phyloP scores from a whole-genome alignment of 2,797 vertebrate genomes.

The Hirundo rustica region DNA sequence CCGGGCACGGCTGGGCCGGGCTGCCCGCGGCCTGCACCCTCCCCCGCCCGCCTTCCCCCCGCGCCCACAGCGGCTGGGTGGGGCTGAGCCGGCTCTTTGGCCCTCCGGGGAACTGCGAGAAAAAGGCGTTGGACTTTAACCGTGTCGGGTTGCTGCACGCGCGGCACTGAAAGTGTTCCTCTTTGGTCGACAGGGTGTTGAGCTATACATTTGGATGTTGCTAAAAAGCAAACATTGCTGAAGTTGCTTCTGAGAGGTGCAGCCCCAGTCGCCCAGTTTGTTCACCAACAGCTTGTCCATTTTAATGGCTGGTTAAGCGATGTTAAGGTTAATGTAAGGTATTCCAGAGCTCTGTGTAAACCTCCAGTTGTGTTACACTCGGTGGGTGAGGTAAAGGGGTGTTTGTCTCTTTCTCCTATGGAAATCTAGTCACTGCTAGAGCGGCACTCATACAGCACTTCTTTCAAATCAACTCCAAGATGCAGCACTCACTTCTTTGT shows the following conservation, averaged over 20 bases:
- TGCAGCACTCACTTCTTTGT: not conserved
- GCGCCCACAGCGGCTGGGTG: accelerated
- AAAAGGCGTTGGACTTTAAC: accelerated
- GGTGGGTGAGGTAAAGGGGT: no score
- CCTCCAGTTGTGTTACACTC: accelerated
- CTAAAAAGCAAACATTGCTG: accelerated
- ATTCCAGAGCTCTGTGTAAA: not conserved
- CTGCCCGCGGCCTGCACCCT: not conserved
- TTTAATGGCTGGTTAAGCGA: not conserved
- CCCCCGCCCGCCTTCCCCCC: not conserved
- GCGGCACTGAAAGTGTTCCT: not conserved
- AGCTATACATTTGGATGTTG: not conserved
- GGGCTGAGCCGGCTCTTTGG: accelerated
- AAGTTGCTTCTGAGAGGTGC: not conserved
- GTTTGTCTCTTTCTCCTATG: not conserved
- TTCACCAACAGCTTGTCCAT: accelerated
- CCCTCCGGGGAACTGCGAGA: accelerated
- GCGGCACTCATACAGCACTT: not conserved
- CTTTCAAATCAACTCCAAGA: not conserved
- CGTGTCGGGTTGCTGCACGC: accelerated
- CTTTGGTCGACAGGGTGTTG: accelerated
- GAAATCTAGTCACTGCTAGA: not conserved
- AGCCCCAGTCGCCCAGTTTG: accelerated
- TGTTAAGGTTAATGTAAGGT: not conserved
- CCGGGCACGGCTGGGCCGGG: not conserved